Evolutionary conservation across 92 coral and sea anemone species (phyloP).

Genomic region (Plumapathes pennacea): DNA sequence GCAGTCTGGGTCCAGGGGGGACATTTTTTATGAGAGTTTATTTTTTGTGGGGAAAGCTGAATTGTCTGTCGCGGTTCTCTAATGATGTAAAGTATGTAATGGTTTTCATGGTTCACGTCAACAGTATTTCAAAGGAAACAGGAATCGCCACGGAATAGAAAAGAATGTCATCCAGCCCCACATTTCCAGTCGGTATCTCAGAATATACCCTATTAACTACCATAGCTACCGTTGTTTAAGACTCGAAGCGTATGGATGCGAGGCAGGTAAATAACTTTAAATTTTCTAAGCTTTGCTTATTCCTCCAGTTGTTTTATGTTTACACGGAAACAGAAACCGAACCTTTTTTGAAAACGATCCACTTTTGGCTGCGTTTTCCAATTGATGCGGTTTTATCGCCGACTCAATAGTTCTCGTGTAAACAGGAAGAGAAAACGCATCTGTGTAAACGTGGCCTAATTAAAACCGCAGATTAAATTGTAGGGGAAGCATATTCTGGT

Average conservation of each 20-base stretch:
- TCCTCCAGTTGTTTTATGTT: background rate
- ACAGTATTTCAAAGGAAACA: conserved; percentile 38
- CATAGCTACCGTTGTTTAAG: conserved; percentile 20
- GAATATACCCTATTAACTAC: conserved; percentile 12
- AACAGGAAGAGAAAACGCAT: too few relatives aligned
- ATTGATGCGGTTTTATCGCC: background rate
- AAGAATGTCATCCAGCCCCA: conserved; percentile 27
- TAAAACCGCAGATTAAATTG: too few relatives aligned
- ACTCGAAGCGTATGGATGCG: conserved; percentile 54
- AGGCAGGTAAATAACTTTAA: conserved; percentile 12
- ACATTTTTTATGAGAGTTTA: too few relatives aligned
- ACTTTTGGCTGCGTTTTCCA: background rate
- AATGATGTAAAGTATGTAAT: too few relatives aligned
- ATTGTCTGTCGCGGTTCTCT: too few relatives aligned
- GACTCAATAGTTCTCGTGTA: background rate
- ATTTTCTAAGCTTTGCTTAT: background rate
- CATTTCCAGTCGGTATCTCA: conserved; percentile 35
- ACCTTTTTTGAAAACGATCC: too few relatives aligned
- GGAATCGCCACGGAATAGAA: conserved; percentile 52
- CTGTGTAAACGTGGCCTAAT: too few relatives aligned
- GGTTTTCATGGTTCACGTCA: too few relatives aligned
- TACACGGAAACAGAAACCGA: background rate
- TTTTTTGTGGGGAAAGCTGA: too few relatives aligned
- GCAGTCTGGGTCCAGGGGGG: too few relatives aligned
- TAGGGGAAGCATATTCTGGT: too few relatives aligned